These are phyloP conservation scores for Urocitellus parryii DNA, from an alignment of 2,113 vertebrate species.

Conservation along the genomic window DNA sequence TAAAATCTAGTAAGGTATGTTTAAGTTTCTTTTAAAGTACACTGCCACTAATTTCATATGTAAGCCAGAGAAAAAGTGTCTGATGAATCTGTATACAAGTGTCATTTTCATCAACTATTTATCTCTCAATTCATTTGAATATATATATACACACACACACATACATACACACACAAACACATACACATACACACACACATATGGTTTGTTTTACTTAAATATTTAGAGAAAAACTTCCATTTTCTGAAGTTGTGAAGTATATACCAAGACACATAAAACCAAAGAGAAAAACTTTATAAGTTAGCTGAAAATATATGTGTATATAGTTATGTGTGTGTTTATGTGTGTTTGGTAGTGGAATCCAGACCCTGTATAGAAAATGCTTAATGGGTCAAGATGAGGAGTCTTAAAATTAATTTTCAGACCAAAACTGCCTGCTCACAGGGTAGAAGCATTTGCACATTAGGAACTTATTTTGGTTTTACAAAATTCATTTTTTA, in stretches of 20 bases:
- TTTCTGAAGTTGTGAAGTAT: neutral
- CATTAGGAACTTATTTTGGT: neutral
- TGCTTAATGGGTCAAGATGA: neutral
- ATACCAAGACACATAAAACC: neutral
- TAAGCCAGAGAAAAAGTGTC: neutral
- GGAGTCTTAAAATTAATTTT: neutral
- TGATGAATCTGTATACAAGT: neutral
- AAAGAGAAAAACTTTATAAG: neutral
- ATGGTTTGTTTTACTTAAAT: neutral
- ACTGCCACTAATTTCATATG: neutral
- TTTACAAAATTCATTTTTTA: neutral
- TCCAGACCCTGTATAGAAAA: neutral
- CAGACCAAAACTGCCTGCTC: neutral
- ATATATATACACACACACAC: too few species aligned
- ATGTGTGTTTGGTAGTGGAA: neutral
- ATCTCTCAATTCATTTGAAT: neutral
- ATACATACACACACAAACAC: too few species aligned
- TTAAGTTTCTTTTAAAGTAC: neutral
- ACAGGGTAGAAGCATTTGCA: neutral
- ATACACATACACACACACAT: too few species aligned
- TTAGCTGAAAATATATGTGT: neutral
- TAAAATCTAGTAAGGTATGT: slow-evolving; percentile 31
- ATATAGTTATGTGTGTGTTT: too few species aligned
- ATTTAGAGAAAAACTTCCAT: neutral
- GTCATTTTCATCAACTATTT: neutral